Conservation (phyloP, 2,888 invertebrate species). For the Cerceris rybyensis region DNA sequence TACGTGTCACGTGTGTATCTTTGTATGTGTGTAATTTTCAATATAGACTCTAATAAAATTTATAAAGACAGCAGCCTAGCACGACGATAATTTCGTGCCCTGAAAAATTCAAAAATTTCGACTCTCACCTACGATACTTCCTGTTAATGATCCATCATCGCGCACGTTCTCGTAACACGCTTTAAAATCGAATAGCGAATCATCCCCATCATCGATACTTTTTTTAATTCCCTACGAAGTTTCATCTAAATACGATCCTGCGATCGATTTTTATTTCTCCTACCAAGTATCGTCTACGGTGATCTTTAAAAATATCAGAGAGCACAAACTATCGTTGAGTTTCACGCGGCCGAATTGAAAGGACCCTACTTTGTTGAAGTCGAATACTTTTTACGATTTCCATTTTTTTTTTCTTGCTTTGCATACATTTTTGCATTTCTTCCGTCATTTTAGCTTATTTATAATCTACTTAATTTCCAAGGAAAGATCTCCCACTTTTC, state of each 20-base stretch:
- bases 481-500: slow-evolving; percentile 27
- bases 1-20: slow-evolving; percentile 15
- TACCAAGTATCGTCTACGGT: slow-evolving; percentile 37
- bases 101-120: slow-evolving; percentile 55
- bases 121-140: slow-evolving; percentile 29
- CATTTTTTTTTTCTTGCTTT: background rate
- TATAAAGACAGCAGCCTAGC: slow-evolving; percentile 64
- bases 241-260: slow-evolving; percentile 44
- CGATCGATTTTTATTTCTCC: slow-evolving; percentile 32
- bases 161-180: slow-evolving; percentile 7
- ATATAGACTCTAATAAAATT: slow-evolving; percentile 64
- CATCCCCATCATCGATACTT: background rate
- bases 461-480: too few species aligned
- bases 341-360: slow-evolving; percentile 40
- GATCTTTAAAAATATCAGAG: slow-evolving; percentile 24
- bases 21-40: slow-evolving; percentile 19
- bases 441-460: background rate
- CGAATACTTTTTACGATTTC: background rate
- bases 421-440: background rate
- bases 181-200: background rate
- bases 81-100: slow-evolving; percentile 44
- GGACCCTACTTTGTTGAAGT: slow-evolving; percentile 23
- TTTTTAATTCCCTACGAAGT: slow-evolving; percentile 2
- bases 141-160: slow-evolving; percentile 49
- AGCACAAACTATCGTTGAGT: slow-evolving; percentile 19